Base-by-base conservation (phyloP, 1,140 invertebrate species). In the Cotesia glomerata region DNA sequence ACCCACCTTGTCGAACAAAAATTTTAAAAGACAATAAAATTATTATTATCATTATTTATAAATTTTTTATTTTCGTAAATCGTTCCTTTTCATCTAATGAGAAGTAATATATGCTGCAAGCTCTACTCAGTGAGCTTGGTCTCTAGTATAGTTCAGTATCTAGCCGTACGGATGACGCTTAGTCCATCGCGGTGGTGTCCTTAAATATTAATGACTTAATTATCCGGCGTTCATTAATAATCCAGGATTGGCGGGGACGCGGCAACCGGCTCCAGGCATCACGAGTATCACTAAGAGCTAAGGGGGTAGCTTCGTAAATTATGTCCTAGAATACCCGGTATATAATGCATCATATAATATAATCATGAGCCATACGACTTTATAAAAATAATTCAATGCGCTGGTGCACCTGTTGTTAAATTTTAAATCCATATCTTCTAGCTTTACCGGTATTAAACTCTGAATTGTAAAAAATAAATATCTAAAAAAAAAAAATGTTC, bases 191-290 rank as follows among this genome's bases (percentile, higher is more conserved):
- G 74, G 79, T 79, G 78, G 74, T 74, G 76, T 81, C 77, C 79
- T 82, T 81, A 84, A 82, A 84, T 84, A 84, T 84, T 84, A 84
- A 82, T 78, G 80, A 82, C 81, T 82, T 84, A 82, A 84, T 84
- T 84, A 84, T 84, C 81, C 82, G 77, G 72, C 74, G 73, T 74
- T 80, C 78, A 79, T 84, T 82, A 84, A 84, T 84, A 82, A 84
- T 81, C 77, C 77, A 79, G 26, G 52, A 54, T 58, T 68, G n/a
- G 52, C 61, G 16, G 51, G 58, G 49, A 39, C 39, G 54, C 34
- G 73, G 76, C 78, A 71, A 75, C 74, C 58, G 75, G 76, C 72
- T 76, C 67, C 49, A 70, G 61, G 45, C 45, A 70, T 67, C 70
- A 66, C 34, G 39, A 51, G 59, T 54, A n/a, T 45, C 39, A 56